A percentile compares a stretch with the other conserved stretches of the same genome.
Evolutionary conservation across 1,140 invertebrate species (phyloP).

Genomic region (Orius insidiosus): DNA sequence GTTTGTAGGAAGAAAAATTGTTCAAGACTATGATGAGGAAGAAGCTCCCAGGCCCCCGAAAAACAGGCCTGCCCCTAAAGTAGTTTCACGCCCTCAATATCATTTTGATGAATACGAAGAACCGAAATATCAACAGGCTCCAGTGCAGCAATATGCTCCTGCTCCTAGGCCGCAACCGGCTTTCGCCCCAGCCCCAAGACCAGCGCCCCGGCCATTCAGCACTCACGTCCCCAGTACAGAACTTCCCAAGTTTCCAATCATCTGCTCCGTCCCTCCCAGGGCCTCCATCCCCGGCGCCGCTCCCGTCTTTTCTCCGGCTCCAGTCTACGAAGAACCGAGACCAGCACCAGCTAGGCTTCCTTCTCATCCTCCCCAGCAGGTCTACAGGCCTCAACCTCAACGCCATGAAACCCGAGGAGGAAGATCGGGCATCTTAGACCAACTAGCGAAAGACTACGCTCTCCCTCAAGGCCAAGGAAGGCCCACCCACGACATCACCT

Average conservation of each 20-base stretch:
- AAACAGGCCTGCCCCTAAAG: constrained; percentile 24
- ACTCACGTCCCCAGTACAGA: constrained; percentile 1
- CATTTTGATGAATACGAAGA: too few relatives aligned
- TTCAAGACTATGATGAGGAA: constrained; percentile 25
- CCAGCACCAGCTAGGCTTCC: constrained; percentile 8
- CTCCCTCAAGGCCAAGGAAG: constrained; percentile 45
- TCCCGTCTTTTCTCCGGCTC: constrained; percentile 8
- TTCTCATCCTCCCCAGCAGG: constrained; percentile 7
- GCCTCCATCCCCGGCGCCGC: constrained; percentile 11
- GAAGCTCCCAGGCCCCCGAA: constrained; percentile 10
- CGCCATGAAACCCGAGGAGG: constrained; percentile 1
- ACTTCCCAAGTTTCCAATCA: constrained; percentile 1
- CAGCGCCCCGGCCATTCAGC: constrained; percentile 5
- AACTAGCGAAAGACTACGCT: constrained; percentile 61
- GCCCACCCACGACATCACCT: constrained; percentile 60
- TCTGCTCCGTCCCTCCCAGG: constrained; percentile 13
- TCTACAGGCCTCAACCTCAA: not conserved
- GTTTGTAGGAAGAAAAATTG: constrained; percentile 2
- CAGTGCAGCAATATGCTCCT: not conserved
- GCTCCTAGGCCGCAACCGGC: constrained; percentile 12
- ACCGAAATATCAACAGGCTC: too few relatives aligned
- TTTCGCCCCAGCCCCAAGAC: not conserved
- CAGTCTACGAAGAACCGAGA: constrained; percentile 16
- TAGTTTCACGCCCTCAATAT: constrained; percentile 15
- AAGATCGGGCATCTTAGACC: constrained; percentile 49